Evolutionary conservation across 2,888 invertebrate genomes (phyloP).

Genomic region (Torymus texanus): DNA sequence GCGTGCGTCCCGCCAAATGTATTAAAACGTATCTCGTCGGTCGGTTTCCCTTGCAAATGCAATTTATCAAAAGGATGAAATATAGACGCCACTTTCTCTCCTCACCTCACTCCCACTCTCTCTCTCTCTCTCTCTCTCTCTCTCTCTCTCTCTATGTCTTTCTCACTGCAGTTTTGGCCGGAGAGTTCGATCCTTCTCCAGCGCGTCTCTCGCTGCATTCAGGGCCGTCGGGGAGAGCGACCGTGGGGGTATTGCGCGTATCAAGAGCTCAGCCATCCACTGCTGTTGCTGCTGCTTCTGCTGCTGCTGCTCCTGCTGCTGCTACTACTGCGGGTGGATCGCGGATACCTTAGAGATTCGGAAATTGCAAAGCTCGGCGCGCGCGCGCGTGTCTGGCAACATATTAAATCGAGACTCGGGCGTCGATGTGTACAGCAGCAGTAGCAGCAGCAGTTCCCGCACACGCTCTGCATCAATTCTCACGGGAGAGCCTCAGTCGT

Average conservation of each 20-base stretch:
- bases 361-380: slow-evolving; percentile 61
- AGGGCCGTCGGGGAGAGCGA: not conserved
- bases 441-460: slow-evolving; percentile 48
- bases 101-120: not conserved
- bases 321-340: not conserved
- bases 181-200: not conserved
- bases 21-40: slow-evolving; percentile 4
- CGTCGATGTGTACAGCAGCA: slow-evolving; percentile 54
- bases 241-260: slow-evolving; percentile 9
- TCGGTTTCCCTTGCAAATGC: not conserved
- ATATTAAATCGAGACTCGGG: slow-evolving; percentile 63
- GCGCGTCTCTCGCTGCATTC: no score
- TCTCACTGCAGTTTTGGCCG: not conserved
- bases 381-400: slow-evolving; percentile 60
- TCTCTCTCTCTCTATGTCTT: not conserved
- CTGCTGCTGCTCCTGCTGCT: no score
- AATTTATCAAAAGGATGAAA: slow-evolving; percentile 21
- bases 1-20: not conserved
- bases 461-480: slow-evolving; percentile 28
- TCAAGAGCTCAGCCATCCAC: not conserved
- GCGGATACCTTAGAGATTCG: slow-evolving; percentile 63
- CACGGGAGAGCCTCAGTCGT: slow-evolving; percentile 38
- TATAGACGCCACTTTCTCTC: not conserved
- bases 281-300: no score
- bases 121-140: not conserved